Evolutionary conservation across 2,888 invertebrate species (phyloP).

Genomic region (Entomobrya proxima): DNA sequence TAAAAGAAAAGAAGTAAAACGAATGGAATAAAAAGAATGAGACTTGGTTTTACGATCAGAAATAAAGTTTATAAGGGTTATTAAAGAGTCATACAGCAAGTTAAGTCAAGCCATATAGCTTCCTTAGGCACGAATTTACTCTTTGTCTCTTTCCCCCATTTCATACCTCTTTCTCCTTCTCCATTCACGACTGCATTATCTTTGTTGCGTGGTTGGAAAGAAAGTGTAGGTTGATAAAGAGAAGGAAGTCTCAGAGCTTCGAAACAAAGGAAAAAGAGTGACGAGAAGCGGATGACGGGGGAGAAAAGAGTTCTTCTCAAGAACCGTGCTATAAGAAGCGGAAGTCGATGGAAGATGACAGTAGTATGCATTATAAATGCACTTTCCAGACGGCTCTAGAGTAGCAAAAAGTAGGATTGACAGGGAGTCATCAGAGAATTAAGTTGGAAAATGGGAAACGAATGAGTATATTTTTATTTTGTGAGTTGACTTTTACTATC

Average conservation of each 20-base stretch:
- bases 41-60: slow-evolving; percentile 67
- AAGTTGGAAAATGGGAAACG: slow-evolving; percentile 39
- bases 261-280: slow-evolving; percentile 58
- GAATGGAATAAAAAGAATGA: slow-evolving; percentile 31
- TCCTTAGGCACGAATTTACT: slow-evolving; percentile 54
- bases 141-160: slow-evolving; percentile 15
- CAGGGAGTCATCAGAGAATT: slow-evolving; percentile 60
- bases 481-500: too few species aligned
- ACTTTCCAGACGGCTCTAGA: slow-evolving; percentile 8
- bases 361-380: slow-evolving; percentile 56
- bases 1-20: neutral
- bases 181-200: slow-evolving; percentile 19
- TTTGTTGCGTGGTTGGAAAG: slow-evolving; percentile 11
- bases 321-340: slow-evolving; percentile 37
- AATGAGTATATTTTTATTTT: neutral
- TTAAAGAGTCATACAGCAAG: slow-evolving; percentile 69
- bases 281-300: slow-evolving; percentile 58
- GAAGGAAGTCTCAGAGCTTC: slow-evolving; percentile 58
- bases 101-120: slow-evolving; percentile 62
- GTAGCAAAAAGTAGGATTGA: slow-evolving; percentile 37
- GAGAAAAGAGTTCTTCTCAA: slow-evolving; percentile 30
- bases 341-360: slow-evolving; percentile 14
- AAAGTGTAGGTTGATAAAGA: slow-evolving; percentile 15
- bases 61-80: slow-evolving; percentile 72
- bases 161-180: neutral